Conservation (phyloP, 2,113 vertebrate species). For the Halcyon malimbica region DNA sequence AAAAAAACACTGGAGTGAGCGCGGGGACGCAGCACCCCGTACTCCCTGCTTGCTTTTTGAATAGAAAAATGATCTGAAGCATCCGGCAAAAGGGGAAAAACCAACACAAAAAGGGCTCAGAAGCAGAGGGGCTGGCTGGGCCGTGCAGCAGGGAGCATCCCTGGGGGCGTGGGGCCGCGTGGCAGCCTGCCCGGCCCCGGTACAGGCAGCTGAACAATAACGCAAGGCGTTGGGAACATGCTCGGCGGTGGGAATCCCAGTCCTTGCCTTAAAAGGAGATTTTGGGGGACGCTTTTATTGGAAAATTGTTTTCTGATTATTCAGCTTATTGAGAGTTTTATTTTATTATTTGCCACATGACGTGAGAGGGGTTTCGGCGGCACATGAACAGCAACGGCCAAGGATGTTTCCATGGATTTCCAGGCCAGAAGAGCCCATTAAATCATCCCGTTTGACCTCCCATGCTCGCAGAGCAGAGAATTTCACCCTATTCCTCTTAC, state of each 20-base stretch:
- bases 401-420: neutral
- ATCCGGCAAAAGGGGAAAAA: neutral
- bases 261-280: slow-evolving; percentile 69
- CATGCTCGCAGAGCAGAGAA: neutral
- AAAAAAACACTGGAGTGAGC: accelerated
- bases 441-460: neutral
- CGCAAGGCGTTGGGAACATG: neutral
- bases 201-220: slow-evolving; percentile 1
- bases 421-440: neutral
- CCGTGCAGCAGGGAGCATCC: neutral
- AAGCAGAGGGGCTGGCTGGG: neutral
- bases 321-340: slow-evolving; percentile 50
- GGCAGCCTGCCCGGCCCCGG: slow-evolving; percentile 33
- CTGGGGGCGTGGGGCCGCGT: neutral
- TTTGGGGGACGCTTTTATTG: slow-evolving; percentile 43
- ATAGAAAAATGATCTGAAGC: neutral
- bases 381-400: neutral
- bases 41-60: neutral
- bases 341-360: slow-evolving; percentile 11
- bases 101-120: neutral
- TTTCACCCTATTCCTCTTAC: neutral
- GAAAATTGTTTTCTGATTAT: slow-evolving; percentile 68
- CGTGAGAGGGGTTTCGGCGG: neutral
- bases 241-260: slow-evolving; percentile 42
- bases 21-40: accelerated